Base-by-base conservation (phyloP, 2,797 vertebrate genomes). In the Corythornis leucogaster region DNA sequence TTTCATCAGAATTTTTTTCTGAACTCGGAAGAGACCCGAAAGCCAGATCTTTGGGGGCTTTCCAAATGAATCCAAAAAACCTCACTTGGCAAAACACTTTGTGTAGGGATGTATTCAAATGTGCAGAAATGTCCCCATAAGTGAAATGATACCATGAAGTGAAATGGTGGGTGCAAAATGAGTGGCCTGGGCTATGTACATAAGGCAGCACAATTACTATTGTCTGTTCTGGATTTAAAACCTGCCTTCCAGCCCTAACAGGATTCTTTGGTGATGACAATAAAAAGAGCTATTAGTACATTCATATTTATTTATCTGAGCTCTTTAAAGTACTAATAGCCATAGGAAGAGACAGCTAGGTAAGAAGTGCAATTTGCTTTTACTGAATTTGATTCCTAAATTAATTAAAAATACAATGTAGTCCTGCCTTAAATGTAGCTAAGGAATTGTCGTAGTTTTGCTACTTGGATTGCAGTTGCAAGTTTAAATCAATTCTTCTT, bases 151-250 rank as follows among this genome's bases (percentile, higher is more conserved):
- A 88, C 58, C 48, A 90, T 91, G 87, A 95, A 92, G 85, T 92
- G 85, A 96, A 95, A 96, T 86, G 87, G 54, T 75, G 87, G 85
- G 90, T 94, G 75, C 84, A 93, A 90, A 95, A 95, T 77, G 83
- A 94, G 61, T 84, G 87, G 80, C n/a, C 67, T 86, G 74, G 64
- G 70, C 83, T 82, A 24, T 30, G 43, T 77, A 74, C 68, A 91
- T 74, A 68, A 80, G 70, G 83, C 77, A 90, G 63, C 20, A 76
- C 42, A 88, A 69, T 90, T 73, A 78, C 76, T 89, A 46, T 51
- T 66, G 31, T 87, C 84, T 87, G 66, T 66, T 93, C 73, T 81
- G 93, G 73, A 78, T 89, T 94, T 93, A 83, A 94, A 95, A 89
- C 40, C 64, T 57, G 77, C 82, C 48, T 94, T 69, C 73, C 80